Conservation (phyloP, 2,113 vertebrate genomes). For the Solenodon paradoxus region DNA sequence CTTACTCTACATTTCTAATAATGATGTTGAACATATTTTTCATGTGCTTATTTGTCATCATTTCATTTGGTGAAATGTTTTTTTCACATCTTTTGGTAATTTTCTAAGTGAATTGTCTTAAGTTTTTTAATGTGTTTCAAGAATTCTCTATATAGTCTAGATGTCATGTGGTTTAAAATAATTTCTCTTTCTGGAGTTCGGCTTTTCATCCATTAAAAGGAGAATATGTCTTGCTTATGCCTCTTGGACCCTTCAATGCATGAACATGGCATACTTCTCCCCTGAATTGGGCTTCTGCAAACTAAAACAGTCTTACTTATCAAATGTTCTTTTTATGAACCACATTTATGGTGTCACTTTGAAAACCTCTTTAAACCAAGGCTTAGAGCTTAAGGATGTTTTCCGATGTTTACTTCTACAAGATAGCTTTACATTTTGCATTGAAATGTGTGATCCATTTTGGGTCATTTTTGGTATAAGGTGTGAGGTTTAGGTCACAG, state of each 20-base stretch:
- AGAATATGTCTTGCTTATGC: too few species aligned
- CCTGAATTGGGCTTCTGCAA: background rate
- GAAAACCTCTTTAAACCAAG: background rate
- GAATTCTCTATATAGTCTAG: background rate
- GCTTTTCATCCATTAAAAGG: too few species aligned
- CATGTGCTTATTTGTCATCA: too few species aligned
- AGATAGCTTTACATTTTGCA: background rate
- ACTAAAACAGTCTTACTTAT: background rate
- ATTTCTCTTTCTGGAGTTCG: background rate
- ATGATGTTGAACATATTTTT: background rate
- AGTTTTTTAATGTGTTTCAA: too few species aligned
- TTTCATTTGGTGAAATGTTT: too few species aligned
- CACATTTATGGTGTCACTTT: background rate
- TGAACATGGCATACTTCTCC: too few species aligned
- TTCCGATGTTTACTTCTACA: background rate
- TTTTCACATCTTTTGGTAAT: too few species aligned
- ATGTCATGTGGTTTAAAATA: background rate
- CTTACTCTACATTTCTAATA: background rate
- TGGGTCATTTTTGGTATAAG: background rate
- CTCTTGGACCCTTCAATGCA: too few species aligned
- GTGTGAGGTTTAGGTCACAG: background rate
- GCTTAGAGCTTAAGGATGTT: background rate
- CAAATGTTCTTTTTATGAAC: background rate
- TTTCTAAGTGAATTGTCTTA: too few species aligned
- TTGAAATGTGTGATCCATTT: background rate